Conservation (phyloP, 1,140 invertebrate species). For the Coelopa frigida region DNA sequence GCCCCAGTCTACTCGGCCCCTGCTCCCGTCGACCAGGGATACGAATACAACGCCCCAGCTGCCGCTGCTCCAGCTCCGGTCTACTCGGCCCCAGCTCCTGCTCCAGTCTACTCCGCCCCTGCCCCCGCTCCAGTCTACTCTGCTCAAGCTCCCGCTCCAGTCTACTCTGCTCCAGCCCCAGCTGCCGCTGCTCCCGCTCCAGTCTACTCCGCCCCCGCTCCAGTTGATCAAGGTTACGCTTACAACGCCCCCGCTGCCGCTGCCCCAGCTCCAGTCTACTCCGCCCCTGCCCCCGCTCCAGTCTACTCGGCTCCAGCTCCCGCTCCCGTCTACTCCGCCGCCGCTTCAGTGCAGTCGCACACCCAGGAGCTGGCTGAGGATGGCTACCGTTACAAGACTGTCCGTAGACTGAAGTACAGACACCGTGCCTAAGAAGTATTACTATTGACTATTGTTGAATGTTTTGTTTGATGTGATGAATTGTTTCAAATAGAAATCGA, state of each 20-base stretch:
- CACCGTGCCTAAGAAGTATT: slow-evolving; percentile 18
- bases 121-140: slow-evolving; percentile 8
- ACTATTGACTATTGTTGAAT: no score
- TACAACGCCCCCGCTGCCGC: not conserved
- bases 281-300: slow-evolving; percentile 14
- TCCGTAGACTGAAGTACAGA: slow-evolving; percentile 19
- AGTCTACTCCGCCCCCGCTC: not conserved
- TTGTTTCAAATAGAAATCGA: no score
- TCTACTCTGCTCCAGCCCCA: not conserved
- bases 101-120: slow-evolving; percentile 8
- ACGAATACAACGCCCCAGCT: not conserved
- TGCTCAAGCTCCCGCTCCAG: not conserved
- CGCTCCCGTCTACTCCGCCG: slow-evolving; percentile 7
- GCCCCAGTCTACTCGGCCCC: not conserved
- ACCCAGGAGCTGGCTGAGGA: slow-evolving; percentile 14
- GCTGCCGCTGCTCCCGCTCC: not conserved
- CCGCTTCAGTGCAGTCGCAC: no score
- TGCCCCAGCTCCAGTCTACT: slow-evolving; percentile 15
- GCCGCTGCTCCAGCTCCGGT: slow-evolving; percentile 14
- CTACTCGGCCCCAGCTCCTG: slow-evolving; percentile 14
- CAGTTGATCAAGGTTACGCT: no score
- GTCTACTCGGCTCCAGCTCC: slow-evolving; percentile 7
- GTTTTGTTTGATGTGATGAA: no score
- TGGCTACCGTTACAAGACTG: slow-evolving; percentile 31
- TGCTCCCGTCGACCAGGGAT: no score